Evolutionary conservation across 2,888 invertebrate genomes (phyloP).

Genomic region (Subacronicta megacephala): DNA sequence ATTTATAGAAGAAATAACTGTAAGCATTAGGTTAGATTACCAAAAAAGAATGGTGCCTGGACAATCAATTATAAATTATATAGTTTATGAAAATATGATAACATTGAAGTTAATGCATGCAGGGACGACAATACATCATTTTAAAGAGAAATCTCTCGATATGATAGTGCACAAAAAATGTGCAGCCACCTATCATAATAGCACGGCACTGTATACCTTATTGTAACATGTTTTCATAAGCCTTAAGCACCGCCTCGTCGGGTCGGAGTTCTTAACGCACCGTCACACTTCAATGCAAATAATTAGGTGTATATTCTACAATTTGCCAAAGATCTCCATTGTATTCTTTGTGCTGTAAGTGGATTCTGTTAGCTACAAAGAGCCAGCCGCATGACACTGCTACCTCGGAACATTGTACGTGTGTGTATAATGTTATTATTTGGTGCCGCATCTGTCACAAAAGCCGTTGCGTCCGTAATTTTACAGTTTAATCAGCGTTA

Average conservation of each 20-base stretch:
- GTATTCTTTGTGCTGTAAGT: constrained; percentile 85
- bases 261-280: constrained; percentile 78
- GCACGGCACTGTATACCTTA: constrained; percentile 65
- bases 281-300: constrained; percentile 82
- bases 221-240: constrained; percentile 86
- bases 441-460: constrained; percentile 88
- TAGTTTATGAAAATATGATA: neutral
- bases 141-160: constrained; percentile 11
- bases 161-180: constrained; percentile 52
- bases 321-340: constrained; percentile 87
- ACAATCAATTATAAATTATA: too few relatives aligned
- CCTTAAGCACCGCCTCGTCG: constrained; percentile 82
- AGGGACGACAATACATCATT: constrained; percentile 1
- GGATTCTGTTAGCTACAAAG: constrained; percentile 83
- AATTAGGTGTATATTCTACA: constrained; percentile 89
- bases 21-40: neutral
- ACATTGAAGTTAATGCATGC: neutral
- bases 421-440: constrained; percentile 88
- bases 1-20: constrained; percentile 12
- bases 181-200: constrained; percentile 75
- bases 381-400: constrained; percentile 80
- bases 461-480: constrained; percentile 85
- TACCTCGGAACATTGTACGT: constrained; percentile 73
- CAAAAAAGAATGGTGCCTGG: too few relatives aligned
- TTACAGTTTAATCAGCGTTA: constrained; percentile 90